phyloP scores from a whole-genome alignment of 2,888 invertebrate genomes.

The Fissipunctia ypsillon region DNA sequence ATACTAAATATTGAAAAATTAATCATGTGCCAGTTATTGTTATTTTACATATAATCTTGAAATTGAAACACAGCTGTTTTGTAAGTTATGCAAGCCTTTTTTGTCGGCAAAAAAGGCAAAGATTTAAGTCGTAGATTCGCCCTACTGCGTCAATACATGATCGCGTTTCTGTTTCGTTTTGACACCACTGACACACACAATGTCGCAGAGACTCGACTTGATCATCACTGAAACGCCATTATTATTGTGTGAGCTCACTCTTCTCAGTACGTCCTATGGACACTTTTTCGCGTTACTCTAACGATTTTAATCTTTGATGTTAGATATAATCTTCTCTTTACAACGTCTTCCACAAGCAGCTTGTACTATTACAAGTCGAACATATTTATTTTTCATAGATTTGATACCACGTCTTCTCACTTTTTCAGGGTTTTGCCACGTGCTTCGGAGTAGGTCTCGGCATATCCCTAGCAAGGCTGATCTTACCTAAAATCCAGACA shows the following conservation, averaged over 20 bases:
- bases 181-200: not conserved
- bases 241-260: not conserved
- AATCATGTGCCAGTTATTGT: not conserved
- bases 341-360: not conserved
- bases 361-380: too few relatives aligned
- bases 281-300: not conserved
- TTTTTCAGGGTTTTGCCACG: slow-evolving; percentile 78
- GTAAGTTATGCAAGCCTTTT: too few relatives aligned
- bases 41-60: not conserved
- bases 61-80: not conserved
- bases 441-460: slow-evolving; percentile 85
- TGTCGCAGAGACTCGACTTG: not conserved
- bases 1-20: not conserved
- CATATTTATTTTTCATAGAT: not conserved
- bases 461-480: slow-evolving; percentile 78
- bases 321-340: too few relatives aligned
- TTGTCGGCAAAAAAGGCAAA: not conserved
- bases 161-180: not conserved
- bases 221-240: not conserved
- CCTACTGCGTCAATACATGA: not conserved
- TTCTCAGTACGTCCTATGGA: not conserved
- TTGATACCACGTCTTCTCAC: not conserved
- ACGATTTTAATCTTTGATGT: not conserved
- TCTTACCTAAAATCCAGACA: slow-evolving; percentile 79
- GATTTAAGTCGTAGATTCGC: not conserved